These are phyloP conservation scores for Lonchura striata DNA, from an alignment of 2,113 vertebrate genomes.

Conservation along the genomic window DNA sequence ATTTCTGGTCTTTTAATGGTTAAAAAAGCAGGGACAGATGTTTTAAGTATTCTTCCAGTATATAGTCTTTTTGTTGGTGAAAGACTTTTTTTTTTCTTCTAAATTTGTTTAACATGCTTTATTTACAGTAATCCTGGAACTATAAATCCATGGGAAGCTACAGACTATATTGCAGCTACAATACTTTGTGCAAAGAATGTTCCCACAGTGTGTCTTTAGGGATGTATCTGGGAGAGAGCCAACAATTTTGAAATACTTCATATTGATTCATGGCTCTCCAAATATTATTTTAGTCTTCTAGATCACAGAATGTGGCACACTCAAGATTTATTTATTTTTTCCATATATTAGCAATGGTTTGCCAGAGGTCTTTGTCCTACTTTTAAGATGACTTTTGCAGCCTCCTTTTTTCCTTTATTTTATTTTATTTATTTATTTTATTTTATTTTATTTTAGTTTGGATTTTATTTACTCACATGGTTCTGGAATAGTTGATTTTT, in stretches of 20 bases:
- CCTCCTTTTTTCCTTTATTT: neutral
- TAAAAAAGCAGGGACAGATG: neutral
- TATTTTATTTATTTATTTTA: too few relatives aligned
- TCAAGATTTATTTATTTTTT: constrained; percentile 36
- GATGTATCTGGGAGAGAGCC: constrained; percentile 13
- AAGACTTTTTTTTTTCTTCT: neutral
- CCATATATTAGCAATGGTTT: constrained; percentile 8
- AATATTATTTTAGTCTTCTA: constrained; percentile 33
- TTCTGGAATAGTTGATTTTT: neutral
- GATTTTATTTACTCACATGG: neutral
- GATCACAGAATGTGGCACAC: neutral
- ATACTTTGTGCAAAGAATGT: neutral
- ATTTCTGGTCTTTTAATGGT: neutral
- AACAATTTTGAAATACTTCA: constrained; percentile 14
- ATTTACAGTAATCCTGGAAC: constrained; percentile 24
- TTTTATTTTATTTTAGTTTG: too few relatives aligned
- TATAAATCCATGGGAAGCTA: constrained; percentile 24
- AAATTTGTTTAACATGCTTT: neutral
- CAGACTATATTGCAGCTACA: neutral
- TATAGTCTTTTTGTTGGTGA: neutral
- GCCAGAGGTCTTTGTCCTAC: constrained; percentile 2
- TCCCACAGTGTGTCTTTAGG: neutral
- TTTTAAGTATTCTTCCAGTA: neutral
- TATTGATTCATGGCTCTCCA: constrained; percentile 22
- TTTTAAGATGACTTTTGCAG: constrained; percentile 21